Percentiles rank a stretch among this genome's conserved stretches.
Conservation (phyloP, 2,113 vertebrate genomes). For the Geothlypis trichas region DNA sequence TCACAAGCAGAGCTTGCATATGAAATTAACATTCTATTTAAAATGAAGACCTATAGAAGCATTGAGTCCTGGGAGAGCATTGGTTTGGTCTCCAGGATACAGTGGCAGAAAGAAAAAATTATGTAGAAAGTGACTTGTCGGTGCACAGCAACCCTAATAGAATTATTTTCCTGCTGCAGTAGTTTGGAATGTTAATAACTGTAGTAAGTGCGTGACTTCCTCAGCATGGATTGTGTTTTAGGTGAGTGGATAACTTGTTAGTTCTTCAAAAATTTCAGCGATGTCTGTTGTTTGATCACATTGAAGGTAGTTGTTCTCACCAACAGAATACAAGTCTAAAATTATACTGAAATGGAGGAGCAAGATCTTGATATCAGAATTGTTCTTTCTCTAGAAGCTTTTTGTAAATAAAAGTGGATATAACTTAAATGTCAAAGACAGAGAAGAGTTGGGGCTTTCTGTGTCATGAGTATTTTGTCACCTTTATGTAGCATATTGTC, state of each 20-base stretch:
- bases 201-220: neutral
- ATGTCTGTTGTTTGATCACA: rapidly evolving
- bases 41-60: neutral
- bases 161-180: neutral
- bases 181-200: neutral
- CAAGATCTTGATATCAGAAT: neutral
- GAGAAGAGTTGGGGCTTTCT: neutral
- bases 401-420: neutral
- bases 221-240: neutral
- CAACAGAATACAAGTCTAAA: neutral
- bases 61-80: neutral
- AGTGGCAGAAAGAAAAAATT: neutral
- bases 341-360: neutral
- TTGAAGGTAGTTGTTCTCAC: neutral
- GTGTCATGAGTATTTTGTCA: neutral
- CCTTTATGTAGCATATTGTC: neutral
- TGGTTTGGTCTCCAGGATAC: neutral
- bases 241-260: neutral
- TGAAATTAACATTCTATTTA: neutral
- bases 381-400: neutral
- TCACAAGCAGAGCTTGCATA: neutral
- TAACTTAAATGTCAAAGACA: neutral
- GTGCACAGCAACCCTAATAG: neutral
- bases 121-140: neutral
- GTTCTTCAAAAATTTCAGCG: neutral